Evolutionary conservation across 2,797 vertebrate species (phyloP), one percentile per base, ranked within the genome.

Genomic region (Sebastolobus alascanus): DNA sequence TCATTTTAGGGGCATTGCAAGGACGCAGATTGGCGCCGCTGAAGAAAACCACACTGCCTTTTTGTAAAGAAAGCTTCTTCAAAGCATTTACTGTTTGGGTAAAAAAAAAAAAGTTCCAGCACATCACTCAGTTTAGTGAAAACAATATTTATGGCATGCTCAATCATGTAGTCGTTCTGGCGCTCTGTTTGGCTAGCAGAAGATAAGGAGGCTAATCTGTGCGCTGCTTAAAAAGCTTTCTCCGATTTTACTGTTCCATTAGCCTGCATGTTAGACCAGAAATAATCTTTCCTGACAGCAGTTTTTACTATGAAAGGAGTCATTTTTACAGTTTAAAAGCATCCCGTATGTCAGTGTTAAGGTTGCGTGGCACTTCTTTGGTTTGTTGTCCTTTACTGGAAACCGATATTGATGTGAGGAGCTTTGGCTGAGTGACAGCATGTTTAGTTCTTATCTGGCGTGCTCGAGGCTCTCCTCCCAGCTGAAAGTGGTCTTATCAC

Each of bases 1-100:
- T 86, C 86, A 72, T 82, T 90, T 86, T 80, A 46, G 77, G 84
- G 77, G 66, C 84, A 81, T 25, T 74, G 80, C 80, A 85, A 85
- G 80, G 86, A 87, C 50, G 12, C 67, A 20, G 83, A 83, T 71
- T 54, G 68, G 50, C 76, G 65, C 76, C 16, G 5, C 71, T 50
- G 72, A 69, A 59, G 71, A 58, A 58, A 67, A 50, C 80, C 40
- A 27, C 74, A 3, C 35, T 29, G 56, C 20, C 35, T 80, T 58
- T 75, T 66, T 76, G 27, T 59, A 37, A 68, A 79, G 52, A 74
- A 73, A 77, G 70, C 74, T 54, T 16, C 10, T 50, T 59, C 33
- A 8, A 77, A 71, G 46, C 27, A 54, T n/a, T 38, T 8, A 22
- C 20, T 63, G 60, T 79, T 65, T 55, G 35, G 9, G n/a, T 31